Evolutionary conservation across 2,113 vertebrate species (phyloP).

Genomic region (Oostethus manadensis): DNA sequence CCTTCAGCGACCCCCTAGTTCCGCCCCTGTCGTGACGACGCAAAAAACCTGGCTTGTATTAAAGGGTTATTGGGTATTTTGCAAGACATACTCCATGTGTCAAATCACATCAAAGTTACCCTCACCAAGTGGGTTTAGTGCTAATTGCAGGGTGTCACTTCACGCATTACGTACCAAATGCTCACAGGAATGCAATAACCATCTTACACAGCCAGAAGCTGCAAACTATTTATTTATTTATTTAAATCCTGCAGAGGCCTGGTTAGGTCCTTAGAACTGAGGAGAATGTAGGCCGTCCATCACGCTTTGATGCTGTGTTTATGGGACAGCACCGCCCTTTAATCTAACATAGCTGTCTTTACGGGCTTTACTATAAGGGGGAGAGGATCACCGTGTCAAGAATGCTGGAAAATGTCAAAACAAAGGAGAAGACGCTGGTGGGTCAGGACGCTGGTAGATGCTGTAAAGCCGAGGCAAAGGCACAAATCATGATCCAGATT

Average conservation of each 20-base stretch:
- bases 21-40: too few species aligned
- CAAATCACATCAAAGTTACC: too few species aligned
- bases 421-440: background rate
- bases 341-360: background rate
- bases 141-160: background rate
- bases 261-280: background rate
- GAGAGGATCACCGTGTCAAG: background rate
- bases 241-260: background rate
- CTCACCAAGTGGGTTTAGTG: too few species aligned
- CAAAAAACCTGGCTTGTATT: too few species aligned
- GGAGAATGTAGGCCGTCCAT: background rate
- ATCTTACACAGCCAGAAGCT: background rate
- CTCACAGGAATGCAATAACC: background rate
- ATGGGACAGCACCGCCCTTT: background rate
- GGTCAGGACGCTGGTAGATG: too few species aligned
- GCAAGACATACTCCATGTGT: too few species aligned
- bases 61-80: too few species aligned
- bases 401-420: background rate
- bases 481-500: too few species aligned
- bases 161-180: background rate
- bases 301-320: background rate
- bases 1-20: too few species aligned
- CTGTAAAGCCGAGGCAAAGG: background rate
- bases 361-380: background rate
- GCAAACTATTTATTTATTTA: background rate